Conservation (phyloP, 2,113 vertebrate genomes). For the Chrysochloris asiatica region DNA sequence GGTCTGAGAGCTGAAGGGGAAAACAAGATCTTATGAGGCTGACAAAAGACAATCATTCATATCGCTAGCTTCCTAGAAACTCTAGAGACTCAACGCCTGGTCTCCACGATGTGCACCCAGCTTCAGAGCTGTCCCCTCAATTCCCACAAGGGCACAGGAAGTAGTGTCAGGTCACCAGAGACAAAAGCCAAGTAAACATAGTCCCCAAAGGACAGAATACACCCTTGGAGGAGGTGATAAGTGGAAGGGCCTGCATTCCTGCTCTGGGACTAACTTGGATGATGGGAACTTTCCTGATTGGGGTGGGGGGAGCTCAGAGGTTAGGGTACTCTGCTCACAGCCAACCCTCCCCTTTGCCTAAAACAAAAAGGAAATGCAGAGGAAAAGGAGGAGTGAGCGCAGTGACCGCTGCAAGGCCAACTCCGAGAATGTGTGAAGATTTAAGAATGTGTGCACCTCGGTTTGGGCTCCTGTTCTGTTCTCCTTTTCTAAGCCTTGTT, state of each 20-base stretch:
- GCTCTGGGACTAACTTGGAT: background rate
- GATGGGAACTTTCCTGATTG: background rate
- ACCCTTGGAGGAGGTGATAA: background rate
- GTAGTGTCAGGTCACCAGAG: constrained; percentile 3
- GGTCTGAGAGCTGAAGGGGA: rapidly evolving
- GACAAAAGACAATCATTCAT: background rate
- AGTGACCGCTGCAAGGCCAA: background rate
- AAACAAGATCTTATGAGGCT: background rate
- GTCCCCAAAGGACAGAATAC: background rate
- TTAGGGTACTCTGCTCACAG: background rate
- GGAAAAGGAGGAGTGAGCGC: background rate
- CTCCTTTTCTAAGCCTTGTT: background rate
- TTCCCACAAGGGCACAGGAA: background rate
- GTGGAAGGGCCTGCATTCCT: background rate
- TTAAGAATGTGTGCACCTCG: background rate
- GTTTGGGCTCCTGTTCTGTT: background rate
- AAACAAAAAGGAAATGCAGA: background rate
- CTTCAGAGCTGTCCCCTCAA: background rate
- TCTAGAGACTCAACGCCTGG: background rate
- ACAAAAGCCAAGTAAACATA: background rate
- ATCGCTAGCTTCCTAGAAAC: background rate
- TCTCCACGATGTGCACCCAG: background rate
- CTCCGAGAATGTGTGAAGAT: background rate
- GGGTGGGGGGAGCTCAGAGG: background rate
- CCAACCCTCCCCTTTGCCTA: background rate